Conservation (phyloP, 2,113 vertebrate genomes). For the Etheostoma spectabile region DNA sequence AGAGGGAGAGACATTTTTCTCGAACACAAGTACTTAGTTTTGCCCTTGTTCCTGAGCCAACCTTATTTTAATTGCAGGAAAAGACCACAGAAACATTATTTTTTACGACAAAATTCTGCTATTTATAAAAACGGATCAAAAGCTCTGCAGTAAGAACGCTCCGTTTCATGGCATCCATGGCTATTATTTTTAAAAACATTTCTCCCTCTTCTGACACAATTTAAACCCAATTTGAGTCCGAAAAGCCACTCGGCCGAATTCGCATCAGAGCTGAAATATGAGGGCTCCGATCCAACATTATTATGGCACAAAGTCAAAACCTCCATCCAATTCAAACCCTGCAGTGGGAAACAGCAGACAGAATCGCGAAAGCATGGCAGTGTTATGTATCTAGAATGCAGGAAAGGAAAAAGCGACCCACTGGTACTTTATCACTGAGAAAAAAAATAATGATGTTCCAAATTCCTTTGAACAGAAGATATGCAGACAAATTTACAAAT, state of each 20-base stretch:
- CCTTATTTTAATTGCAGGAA: slow-evolving; percentile 80
- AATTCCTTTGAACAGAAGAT: slow-evolving; percentile 48
- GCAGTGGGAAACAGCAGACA: slow-evolving; percentile 54
- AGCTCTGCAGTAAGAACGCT: slow-evolving; percentile 64
- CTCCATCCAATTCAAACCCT: slow-evolving; percentile 57
- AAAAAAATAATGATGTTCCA: slow-evolving; percentile 34
- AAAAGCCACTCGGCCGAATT: slow-evolving; percentile 69
- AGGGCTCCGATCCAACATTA: slow-evolving; percentile 59
- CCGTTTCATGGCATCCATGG: slow-evolving; percentile 68
- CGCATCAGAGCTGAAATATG: slow-evolving; percentile 70
- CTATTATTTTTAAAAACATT: slow-evolving; percentile 72
- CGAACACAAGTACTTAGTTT: slow-evolving; percentile 63
- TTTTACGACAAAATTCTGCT: slow-evolving; percentile 82
- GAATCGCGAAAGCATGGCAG: slow-evolving; percentile 53
- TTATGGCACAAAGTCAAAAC: slow-evolving; percentile 61
- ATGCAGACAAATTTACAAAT: slow-evolving; percentile 51
- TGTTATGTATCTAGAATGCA: slow-evolving; percentile 36
- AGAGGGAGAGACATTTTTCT: slow-evolving; percentile 49
- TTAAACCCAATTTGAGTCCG: slow-evolving; percentile 70
- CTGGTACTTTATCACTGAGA: slow-evolving; percentile 45
- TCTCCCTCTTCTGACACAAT: slow-evolving; percentile 74
- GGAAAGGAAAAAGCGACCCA: slow-evolving; percentile 24
- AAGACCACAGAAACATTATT: slow-evolving; percentile 80
- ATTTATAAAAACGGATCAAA: slow-evolving; percentile 83
- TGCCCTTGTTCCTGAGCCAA: slow-evolving; percentile 80